phyloP scores from a whole-genome alignment of 2,113 vertebrate species.

The Abramis brama region DNA sequence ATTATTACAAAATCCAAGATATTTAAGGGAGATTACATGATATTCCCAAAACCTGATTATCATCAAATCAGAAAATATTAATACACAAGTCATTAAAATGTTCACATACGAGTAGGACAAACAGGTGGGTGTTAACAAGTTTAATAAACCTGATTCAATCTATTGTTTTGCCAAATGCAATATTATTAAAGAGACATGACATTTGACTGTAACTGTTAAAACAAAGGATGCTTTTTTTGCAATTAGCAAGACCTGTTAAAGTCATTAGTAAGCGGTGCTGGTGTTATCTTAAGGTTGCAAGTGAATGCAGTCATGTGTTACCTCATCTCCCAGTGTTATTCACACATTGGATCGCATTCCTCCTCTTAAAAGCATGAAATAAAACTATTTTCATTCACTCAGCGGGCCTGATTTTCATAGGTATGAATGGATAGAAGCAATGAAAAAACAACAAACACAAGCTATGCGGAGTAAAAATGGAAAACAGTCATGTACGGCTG shows the following conservation, averaged over 20 bases:
- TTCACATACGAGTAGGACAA: neutral
- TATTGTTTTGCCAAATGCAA: neutral
- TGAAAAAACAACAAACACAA: neutral
- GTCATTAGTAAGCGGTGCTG: neutral
- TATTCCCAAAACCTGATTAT: conserved; percentile 1
- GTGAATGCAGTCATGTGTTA: conserved; percentile 35
- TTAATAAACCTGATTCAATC: neutral
- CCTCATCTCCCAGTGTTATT: conserved; percentile 39
- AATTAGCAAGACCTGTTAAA: conserved; percentile 35
- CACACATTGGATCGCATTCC: neutral
- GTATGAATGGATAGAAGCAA: conserved; percentile 46
- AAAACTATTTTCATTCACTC: conserved; percentile 37
- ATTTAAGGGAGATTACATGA: neutral
- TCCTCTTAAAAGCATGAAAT: conserved; percentile 23
- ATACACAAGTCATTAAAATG: conserved; percentile 1
- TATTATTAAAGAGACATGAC: neutral
- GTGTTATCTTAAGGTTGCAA: conserved; percentile 27
- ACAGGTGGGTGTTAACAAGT: neutral
- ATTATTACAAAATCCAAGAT: conserved; percentile 1
- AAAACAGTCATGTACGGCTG: neutral
- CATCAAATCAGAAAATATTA: neutral
- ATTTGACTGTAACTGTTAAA: neutral
- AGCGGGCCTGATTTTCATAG: conserved; percentile 57
- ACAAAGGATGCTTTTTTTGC: neutral
- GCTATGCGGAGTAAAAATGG: neutral